These are phyloP conservation scores for Linhomoeus sp. DNA, from an alignment of 2,888 invertebrate genomes.

Conservation along the genomic window DNA sequence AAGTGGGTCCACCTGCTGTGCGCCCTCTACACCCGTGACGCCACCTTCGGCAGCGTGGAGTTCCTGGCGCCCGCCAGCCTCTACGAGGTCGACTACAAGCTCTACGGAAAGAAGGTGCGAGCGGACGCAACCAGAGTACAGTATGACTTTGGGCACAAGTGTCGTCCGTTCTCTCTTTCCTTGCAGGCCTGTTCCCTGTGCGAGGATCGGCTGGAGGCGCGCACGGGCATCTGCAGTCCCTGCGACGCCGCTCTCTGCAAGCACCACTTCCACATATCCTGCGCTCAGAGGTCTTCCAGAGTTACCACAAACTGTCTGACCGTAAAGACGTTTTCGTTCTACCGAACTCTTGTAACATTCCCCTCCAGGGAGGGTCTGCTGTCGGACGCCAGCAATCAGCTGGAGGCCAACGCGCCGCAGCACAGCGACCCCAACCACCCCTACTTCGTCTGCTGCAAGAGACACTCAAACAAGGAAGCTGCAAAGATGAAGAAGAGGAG, in stretches of 20 bases:
- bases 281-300: constrained; percentile 31
- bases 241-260: constrained; percentile 98
- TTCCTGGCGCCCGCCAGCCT: no score
- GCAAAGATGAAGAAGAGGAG: constrained; percentile 4
- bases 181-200: constrained; percentile 58
- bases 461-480: constrained; percentile 12
- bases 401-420: not conserved
- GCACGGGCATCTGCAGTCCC: constrained; percentile 82
- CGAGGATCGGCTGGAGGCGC: constrained; percentile 58
- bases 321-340: no score
- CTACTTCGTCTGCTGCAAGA: constrained; percentile 16
- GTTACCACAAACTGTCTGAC: no score
- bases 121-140: no score
- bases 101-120: no score
- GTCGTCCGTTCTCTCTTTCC: no score
- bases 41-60: no score
- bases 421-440: constrained; percentile 4
- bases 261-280: constrained; percentile 89
- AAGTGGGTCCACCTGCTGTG: constrained; percentile 91
- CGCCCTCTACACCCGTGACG: constrained; percentile 52
- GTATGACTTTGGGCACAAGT: no score
- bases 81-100: no score
- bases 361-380: constrained; percentile 15
- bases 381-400: constrained; percentile 10
- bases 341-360: no score